Conservation (phyloP, 30 jellyfish, hydroid and myxozoan genomes). For the Aurelia sp. region DNA sequence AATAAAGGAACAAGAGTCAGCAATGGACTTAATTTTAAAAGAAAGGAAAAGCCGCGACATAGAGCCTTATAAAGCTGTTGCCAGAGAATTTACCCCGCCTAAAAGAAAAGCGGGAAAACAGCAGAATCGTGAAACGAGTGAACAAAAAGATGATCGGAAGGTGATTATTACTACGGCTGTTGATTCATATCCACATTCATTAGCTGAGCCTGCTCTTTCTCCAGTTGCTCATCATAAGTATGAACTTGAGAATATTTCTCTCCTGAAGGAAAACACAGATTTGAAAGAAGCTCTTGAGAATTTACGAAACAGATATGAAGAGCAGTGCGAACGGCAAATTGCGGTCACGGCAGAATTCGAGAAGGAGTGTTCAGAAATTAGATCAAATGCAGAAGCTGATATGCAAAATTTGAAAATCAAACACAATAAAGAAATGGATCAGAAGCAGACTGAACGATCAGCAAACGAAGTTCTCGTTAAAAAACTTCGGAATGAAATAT, state of each 20-base stretch:
- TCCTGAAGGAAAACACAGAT: neutral
- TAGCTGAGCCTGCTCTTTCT: neutral
- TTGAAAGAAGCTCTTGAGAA: neutral
- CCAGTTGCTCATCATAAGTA: neutral
- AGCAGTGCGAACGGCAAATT: neutral
- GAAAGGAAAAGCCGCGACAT: neutral
- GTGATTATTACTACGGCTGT: neutral
- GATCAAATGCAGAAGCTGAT: constrained; percentile 15
- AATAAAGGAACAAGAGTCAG: neutral
- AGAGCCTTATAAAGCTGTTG: neutral
- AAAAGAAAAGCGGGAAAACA: neutral
- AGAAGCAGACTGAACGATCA: neutral
- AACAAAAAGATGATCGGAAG: neutral
- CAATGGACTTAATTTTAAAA: neutral
- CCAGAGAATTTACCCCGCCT: neutral
- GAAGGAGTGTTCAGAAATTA: neutral
- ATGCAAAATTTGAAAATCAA: neutral
- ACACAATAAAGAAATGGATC: neutral
- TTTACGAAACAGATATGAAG: neutral
- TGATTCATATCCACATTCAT: neutral
- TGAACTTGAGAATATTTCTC: neutral
- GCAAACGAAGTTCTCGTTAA: neutral
- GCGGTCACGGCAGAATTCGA: neutral
- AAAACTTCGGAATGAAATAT: neutral
- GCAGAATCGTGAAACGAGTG: too few species aligned